Conservation (phyloP, 2,797 vertebrate species). For the Thaleichthys pacificus region DNA sequence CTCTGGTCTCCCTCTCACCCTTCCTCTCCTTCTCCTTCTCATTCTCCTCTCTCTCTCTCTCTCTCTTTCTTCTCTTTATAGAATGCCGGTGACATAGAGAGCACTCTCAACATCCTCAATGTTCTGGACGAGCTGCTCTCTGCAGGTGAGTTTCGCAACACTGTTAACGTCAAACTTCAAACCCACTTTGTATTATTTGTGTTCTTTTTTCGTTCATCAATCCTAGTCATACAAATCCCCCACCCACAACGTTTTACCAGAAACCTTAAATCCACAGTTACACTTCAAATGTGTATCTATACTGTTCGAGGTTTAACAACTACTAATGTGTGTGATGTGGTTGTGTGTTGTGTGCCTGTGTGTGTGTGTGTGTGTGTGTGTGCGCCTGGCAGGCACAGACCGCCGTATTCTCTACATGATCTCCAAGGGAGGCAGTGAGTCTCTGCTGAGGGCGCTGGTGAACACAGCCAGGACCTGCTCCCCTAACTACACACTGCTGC, state of each 20-base stretch:
- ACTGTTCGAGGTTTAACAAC: too few species aligned
- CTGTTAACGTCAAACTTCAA: background rate
- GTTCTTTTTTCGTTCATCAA: too few species aligned
- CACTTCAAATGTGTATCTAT: too few species aligned
- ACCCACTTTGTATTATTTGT: too few species aligned
- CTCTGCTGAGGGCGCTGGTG: conserved; percentile 79
- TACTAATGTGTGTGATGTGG: too few species aligned
- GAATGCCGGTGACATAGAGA: conserved; percentile 79
- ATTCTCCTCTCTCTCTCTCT: background rate
- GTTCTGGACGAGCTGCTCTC: conserved; percentile 87
- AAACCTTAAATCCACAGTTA: too few species aligned
- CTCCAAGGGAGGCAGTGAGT: conserved; percentile 88
- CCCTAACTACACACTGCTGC: conserved; percentile 72
- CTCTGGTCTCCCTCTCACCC: background rate
- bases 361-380: background rate
- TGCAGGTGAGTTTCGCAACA: conserved; percentile 75
- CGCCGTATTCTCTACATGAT: conserved; percentile 86
- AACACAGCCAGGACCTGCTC: conserved; percentile 46
- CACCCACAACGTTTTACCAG: too few species aligned
- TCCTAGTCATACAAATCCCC: too few species aligned
- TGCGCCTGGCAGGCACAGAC: conserved; percentile 77
- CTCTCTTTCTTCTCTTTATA: conserved; percentile 54
- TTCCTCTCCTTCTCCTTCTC: background rate
- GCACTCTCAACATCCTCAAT: conserved; percentile 78
- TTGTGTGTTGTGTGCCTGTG: too few species aligned